Conservation (phyloP, 1,140 invertebrate species). For the Drosophila miranda region DNA sequence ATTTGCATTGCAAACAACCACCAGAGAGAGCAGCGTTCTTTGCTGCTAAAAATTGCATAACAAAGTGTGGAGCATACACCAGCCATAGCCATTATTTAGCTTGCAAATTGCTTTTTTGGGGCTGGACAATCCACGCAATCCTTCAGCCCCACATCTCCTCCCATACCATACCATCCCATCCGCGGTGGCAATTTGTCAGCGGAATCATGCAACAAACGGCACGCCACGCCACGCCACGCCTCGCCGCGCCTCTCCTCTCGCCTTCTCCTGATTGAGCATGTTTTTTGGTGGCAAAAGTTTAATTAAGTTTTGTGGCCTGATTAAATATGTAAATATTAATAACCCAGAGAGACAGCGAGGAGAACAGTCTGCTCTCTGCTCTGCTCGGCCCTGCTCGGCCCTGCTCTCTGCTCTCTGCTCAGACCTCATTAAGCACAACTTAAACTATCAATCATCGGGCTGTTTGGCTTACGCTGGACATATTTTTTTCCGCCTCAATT, state of each 20-base stretch:
- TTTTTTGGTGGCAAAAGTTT: constrained; percentile 35
- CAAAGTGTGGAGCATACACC: constrained; percentile 26
- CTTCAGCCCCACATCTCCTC: not conserved
- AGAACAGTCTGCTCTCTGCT: no score
- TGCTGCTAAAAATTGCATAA: constrained; percentile 54
- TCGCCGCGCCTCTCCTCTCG: no score
- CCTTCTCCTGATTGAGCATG: not conserved
- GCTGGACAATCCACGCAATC: constrained; percentile 17
- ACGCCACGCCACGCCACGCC: no score
- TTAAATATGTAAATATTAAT: constrained; percentile 62
- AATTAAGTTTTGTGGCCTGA: constrained; percentile 55
- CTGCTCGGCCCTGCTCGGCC: no score
- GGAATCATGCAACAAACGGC: constrained; percentile 23
- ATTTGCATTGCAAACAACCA: constrained; percentile 41
- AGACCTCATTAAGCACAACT: constrained; percentile 62
- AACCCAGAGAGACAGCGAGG: constrained; percentile 7
- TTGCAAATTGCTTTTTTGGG: constrained; percentile 55
- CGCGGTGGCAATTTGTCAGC: constrained; percentile 48
- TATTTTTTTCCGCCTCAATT: constrained; percentile 54
- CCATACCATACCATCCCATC: constrained; percentile 16
- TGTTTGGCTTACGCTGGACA: constrained; percentile 33
- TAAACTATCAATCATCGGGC: constrained; percentile 66
- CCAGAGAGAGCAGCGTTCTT: not conserved
- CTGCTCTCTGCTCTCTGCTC: no score
- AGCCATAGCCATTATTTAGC: constrained; percentile 27